phyloP scores from a whole-genome alignment of 2,113 vertebrate genomes.

The Xyrauchen texanus region DNA sequence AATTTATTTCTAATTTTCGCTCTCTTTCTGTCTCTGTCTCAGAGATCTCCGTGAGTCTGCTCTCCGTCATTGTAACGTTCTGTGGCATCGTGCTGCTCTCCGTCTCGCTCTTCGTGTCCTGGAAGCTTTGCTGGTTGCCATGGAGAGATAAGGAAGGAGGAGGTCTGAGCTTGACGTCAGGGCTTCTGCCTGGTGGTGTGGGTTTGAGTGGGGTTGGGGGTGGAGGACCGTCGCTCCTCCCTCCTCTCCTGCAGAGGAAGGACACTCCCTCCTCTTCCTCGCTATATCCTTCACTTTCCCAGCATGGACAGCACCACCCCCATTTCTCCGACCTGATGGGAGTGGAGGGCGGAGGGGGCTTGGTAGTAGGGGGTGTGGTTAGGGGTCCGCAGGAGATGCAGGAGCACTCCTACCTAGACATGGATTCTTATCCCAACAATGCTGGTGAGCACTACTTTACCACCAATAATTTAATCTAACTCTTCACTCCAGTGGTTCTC shows the following conservation, averaged over 20 bases:
- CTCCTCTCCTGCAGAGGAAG: constrained; percentile 73
- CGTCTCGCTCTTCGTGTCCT: constrained; percentile 92
- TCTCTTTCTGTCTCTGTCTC: constrained; percentile 31
- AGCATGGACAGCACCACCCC: constrained; percentile 80
- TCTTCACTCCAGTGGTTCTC: no score
- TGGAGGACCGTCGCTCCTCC: constrained; percentile 70
- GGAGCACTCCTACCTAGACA: constrained; percentile 89
- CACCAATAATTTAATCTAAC: no score
- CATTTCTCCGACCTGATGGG: constrained; percentile 84
- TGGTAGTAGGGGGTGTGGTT: constrained; percentile 67
- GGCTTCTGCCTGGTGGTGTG: constrained; percentile 74
- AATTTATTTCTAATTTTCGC: neutral
- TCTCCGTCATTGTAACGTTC: constrained; percentile 92
- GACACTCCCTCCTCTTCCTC: constrained; percentile 76
- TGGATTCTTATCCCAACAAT: constrained; percentile 86
- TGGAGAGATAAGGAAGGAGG: constrained; percentile 88
- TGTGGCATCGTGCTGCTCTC: constrained; percentile 91
- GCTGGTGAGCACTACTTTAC: constrained; percentile 65
- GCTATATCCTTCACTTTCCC: constrained; percentile 74
- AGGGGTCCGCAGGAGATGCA: constrained; percentile 78
- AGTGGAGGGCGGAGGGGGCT: constrained; percentile 69
- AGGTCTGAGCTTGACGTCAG: constrained; percentile 77
- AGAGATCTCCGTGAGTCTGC: constrained; percentile 92
- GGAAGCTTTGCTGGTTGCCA: constrained; percentile 94
- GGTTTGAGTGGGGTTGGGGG: constrained; percentile 73